phyloP scores from a whole-genome alignment of 2,113 vertebrate genomes.

The Heteronetta atricapilla region DNA sequence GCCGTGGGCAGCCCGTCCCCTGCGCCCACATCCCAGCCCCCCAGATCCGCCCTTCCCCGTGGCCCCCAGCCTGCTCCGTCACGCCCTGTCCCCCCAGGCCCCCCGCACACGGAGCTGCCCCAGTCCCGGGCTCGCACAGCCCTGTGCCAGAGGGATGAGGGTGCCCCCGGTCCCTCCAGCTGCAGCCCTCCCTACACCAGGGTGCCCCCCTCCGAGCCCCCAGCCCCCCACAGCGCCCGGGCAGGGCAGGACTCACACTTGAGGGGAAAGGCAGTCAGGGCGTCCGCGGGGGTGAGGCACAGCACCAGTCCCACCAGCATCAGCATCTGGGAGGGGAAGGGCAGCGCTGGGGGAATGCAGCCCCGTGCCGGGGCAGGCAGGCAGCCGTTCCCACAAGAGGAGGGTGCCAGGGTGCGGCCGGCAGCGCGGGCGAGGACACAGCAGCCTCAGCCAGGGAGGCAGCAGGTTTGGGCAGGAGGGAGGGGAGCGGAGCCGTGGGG shows the following conservation, averaged over 20 bases:
- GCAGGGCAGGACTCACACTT: neutral
- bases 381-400: neutral
- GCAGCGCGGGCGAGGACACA: neutral
- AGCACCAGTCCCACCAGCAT: neutral
- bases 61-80: neutral
- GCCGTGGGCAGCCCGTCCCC: neutral
- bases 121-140: no score
- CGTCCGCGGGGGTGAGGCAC: neutral
- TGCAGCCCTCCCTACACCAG: neutral
- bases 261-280: neutral
- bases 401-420: neutral
- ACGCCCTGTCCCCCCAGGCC: neutral
- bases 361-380: no score
- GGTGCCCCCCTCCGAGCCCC: neutral
- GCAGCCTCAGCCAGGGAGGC: neutral
- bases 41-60: fast-evolving
- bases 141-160: no score
- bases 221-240: neutral
- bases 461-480: neutral
- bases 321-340: neutral
- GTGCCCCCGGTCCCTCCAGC: neutral
- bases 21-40: neutral
- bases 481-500: neutral
- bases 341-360: neutral
- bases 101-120: neutral